phyloP scores from a whole-genome alignment of 1,140 invertebrate genomes.

The Frieseomelitta varia region DNA sequence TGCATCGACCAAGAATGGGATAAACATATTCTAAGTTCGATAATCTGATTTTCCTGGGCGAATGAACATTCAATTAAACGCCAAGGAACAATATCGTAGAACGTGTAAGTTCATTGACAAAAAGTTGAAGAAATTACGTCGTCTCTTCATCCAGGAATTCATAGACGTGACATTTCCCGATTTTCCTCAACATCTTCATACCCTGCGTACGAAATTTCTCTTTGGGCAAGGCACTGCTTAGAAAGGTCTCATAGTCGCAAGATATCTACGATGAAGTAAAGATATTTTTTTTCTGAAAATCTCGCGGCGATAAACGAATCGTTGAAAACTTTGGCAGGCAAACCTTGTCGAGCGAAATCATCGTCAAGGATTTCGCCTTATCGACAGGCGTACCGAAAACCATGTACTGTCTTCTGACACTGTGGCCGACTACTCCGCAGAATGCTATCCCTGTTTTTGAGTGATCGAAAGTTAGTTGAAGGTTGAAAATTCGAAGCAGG shows the following conservation, averaged over 20 bases:
- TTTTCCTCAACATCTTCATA: slow-evolving; percentile 83
- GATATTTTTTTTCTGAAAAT: too few relatives aligned
- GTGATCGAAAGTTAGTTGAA: neutral
- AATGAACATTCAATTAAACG: neutral
- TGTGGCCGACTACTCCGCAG: slow-evolving; percentile 87
- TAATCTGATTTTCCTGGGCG: neutral
- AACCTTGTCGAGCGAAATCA: slow-evolving; percentile 57
- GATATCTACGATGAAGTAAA: slow-evolving; percentile 77
- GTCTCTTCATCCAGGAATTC: slow-evolving; percentile 76
- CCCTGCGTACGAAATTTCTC: slow-evolving; percentile 83
- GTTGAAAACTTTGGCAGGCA: neutral
- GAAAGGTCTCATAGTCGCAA: slow-evolving; percentile 86
- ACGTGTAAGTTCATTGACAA: neutral
- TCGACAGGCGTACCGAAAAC: slow-evolving; percentile 86
- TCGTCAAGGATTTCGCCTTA: slow-evolving; percentile 73
- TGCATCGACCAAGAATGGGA: slow-evolving; percentile 71
- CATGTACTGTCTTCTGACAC: slow-evolving; percentile 85
- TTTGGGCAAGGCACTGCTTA: slow-evolving; percentile 83
- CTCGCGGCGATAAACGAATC: neutral
- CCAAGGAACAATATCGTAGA: neutral
- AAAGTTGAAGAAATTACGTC: neutral
- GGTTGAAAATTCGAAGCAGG: neutral
- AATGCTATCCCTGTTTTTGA: slow-evolving; percentile 81
- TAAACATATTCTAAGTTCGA: slow-evolving; percentile 45
- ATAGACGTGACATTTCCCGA: slow-evolving; percentile 82